These are phyloP conservation scores for Periphyllus acericola DNA, from an alignment of 2,888 invertebrate species.

Conservation along the genomic window DNA sequence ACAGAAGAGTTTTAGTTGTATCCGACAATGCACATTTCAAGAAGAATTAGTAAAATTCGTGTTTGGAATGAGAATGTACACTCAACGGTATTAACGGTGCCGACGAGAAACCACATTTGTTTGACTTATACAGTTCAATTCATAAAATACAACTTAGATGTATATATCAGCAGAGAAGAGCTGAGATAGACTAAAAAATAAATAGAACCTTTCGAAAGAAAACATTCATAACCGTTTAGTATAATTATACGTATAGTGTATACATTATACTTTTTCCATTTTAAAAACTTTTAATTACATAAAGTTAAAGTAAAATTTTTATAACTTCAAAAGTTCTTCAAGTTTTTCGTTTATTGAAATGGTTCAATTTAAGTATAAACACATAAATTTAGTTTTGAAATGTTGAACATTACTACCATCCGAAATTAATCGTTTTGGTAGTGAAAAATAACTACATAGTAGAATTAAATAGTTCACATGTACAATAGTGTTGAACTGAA, in stretches of 20 bases:
- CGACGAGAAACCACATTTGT: not conserved
- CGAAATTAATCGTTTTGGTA: too few species aligned
- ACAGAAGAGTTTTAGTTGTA: conserved; percentile 10
- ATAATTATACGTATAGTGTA: too few species aligned
- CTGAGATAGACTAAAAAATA: not conserved
- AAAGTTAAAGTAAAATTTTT: conserved; percentile 11
- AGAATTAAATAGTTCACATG: too few species aligned
- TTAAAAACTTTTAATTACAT: conserved; percentile 31
- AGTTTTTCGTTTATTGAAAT: not conserved
- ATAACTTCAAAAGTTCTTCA: not conserved
- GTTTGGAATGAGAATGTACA: not conserved
- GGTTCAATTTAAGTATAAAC: not conserved
- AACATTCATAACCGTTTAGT: conserved; percentile 1
- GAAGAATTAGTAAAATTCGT: conserved; percentile 22
- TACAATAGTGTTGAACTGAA: too few species aligned
- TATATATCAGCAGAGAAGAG: not conserved
- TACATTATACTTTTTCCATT: not conserved
- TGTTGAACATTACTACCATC: too few species aligned
- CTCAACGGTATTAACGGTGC: conserved; percentile 4
- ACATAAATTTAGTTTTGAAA: too few species aligned
- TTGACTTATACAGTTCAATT: not conserved
- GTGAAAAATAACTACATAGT: too few species aligned
- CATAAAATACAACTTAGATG: not conserved
- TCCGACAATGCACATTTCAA: not conserved
- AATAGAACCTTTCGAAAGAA: not conserved